Base-by-base conservation (phyloP, 2,113 vertebrate species). In the Chiloscyllium plagiosum region DNA sequence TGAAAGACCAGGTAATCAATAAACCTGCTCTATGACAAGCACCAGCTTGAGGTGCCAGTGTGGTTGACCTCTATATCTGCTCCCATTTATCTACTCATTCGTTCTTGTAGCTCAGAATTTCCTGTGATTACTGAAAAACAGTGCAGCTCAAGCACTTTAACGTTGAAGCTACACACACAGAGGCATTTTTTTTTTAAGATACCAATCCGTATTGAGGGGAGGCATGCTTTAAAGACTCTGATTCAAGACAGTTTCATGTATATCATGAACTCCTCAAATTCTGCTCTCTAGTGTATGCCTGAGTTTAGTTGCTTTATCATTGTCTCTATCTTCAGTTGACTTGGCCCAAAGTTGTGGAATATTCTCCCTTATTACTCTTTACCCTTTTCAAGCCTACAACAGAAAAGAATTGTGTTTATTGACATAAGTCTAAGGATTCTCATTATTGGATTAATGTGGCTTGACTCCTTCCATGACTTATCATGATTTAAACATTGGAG, bases 1-100 rank as follows among this genome's bases (percentile, higher is more conserved):
- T 33, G 94, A 95, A 52, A 42, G 68, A 8, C 24, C 94, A 95
- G 69, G 69, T 95, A 95, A 95, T 95, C 94, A 95, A 76, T 72
- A 72, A 29, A 70, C 68, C 70, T 95, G 8, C 69, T 29, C 68
- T 26, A 42, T 95, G 94, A 95, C 94, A 95, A 76, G 69, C 42
- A 76, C 42, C 69, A 95, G 94, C 94, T 95, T 95, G 94, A 95
- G 94, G 47, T 76, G 94, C 42, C 94, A 70, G 29, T 72, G 69
- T 42, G 24, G 69, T 52, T 95, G 94, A 95, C 94, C 94, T 95
- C 68, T 47, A 52, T 52, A 95, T 72, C 69, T 52, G 68, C 42
- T 72, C 94, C 72, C 94, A 95, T 95, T 95, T 95, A 95, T 95
- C 94, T 95, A 70, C 94, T 52, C 37, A 76, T 95, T 95, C 94